Base-by-base conservation (phyloP, 2,888 invertebrate species). In the Colletes collaris region DNA sequence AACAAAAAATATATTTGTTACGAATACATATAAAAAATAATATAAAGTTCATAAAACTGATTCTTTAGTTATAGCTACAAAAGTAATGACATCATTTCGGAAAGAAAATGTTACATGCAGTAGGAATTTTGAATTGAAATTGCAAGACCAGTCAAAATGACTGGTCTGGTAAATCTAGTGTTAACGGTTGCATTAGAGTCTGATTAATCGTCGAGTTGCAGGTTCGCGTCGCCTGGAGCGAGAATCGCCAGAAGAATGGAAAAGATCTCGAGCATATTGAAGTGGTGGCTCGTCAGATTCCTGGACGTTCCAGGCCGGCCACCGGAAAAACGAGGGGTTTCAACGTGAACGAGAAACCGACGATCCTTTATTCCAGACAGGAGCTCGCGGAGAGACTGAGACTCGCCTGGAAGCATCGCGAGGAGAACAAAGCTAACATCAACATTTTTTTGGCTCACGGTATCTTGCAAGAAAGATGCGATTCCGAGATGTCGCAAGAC, bases 381-480 rank as follows among this genome's bases (percentile, higher is more conserved):
- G 94, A 95, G 80, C 85, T 94, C 19, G 93, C 94, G 4, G 93
- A 94, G 85, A 89, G 94, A 82, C 83, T 94, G 62, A 89, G 94
- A 66, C 91, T 93, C 11, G 94, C 94, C 0, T 94, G 94, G 94
- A 93, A 93, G 72, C 93, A 94, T 53, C 89, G 94, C 1, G 92
- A 94, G 76, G 93, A 93, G 66, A 94, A 93, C 76, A 95, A 94
- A 87, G 93, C 94, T 2, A 95, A 95, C 89, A 93, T 95, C 53
- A 94, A 94, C 70, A 95, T 96, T 79, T 95, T 95, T 84, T 90
- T 96, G 67, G 94, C 95, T 0, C 94, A 94, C 80, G 94, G 94
- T 27, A 92, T 93, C n/a, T 91, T 92, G 78, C 93, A 93, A 10
- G 91, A 92, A 16, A 87, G 90, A 35, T 90, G 90, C 79, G 91